phyloP scores from a whole-genome alignment of 2,113 vertebrate genomes.

The Cavia aperea region DNA sequence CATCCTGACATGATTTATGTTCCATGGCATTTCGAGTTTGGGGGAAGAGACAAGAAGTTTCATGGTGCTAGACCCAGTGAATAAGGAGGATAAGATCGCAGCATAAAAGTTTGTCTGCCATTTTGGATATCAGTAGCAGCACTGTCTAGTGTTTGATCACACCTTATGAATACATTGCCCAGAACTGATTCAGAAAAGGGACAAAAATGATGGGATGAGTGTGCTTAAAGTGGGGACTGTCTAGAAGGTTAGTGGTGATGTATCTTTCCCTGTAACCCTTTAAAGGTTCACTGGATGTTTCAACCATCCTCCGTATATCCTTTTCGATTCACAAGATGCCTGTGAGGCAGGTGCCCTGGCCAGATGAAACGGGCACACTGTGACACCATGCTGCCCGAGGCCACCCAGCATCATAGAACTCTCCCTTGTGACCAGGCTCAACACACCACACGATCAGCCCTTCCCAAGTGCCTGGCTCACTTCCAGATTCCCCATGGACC shows the following conservation, averaged over 20 bases:
- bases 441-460: too few relatives aligned
- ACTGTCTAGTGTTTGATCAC: not conserved
- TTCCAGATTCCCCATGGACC: rapidly evolving
- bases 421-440: rapidly evolving
- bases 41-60: too few relatives aligned
- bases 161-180: not conserved
- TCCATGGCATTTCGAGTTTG: too few relatives aligned
- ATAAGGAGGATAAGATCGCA: too few relatives aligned
- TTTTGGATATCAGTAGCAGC: not conserved
- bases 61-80: too few relatives aligned
- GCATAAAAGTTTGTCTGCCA: too few relatives aligned
- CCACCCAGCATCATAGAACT: not conserved
- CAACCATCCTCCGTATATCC: too few relatives aligned
- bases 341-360: rapidly evolving
- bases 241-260: not conserved
- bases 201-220: not conserved
- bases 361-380: too few relatives aligned
- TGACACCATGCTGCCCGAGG: not conserved
- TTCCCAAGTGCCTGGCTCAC: not conserved
- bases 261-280: not conserved
- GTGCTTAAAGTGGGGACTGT: not conserved
- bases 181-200: not conserved
- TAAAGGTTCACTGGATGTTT: not conserved
- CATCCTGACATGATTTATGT: too few relatives aligned
- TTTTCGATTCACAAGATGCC: not conserved